phyloP scores from a whole-genome alignment of 2,888 invertebrate genomes.

The Mayetiola destructor region DNA sequence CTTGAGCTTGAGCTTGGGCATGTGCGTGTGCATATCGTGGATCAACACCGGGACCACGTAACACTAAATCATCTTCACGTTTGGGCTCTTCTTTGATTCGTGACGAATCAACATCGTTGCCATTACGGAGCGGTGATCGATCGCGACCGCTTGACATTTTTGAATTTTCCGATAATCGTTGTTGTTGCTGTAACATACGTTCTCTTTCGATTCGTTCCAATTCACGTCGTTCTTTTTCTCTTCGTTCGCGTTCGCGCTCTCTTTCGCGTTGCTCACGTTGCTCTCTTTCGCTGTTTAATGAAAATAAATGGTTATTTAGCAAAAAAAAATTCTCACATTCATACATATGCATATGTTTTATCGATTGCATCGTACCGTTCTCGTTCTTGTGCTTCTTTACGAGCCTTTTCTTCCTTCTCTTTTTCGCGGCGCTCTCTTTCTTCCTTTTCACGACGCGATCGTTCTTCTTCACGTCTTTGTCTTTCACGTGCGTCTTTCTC shows the following conservation, averaged over 20 bases:
- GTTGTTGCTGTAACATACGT: conserved; percentile 38
- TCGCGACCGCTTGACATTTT: conserved; percentile 39
- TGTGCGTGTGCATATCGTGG: conserved; percentile 41
- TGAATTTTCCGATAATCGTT: conserved; percentile 37
- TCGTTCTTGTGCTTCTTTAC: conserved; percentile 40
- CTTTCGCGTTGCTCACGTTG: conserved; percentile 43
- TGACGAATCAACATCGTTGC: conserved; percentile 37
- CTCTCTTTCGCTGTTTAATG: too few relatives aligned
- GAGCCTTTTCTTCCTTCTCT: conserved; percentile 39
- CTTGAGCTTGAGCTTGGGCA: conserved; percentile 28
- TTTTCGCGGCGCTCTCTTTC: conserved; percentile 31
- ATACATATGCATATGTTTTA: too few relatives aligned
- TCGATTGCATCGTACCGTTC: too few relatives aligned
- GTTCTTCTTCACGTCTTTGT: conserved; percentile 34
- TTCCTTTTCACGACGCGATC: conserved; percentile 34
- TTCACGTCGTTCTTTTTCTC: conserved; percentile 39
- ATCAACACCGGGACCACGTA: conserved; percentile 36
- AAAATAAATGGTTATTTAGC: too few relatives aligned
- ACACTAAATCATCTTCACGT: conserved; percentile 39
- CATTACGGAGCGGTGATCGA: conserved; percentile 64
- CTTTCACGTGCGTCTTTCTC: conserved; percentile 37
- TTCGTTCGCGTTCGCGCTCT: conserved; percentile 40
- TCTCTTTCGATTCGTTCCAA: conserved; percentile 41
- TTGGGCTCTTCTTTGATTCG: conserved; percentile 48
- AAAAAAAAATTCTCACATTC: too few relatives aligned